Conservation (phyloP, 1,140 invertebrate genomes). For the Zaprionus lachaisei region DNA sequence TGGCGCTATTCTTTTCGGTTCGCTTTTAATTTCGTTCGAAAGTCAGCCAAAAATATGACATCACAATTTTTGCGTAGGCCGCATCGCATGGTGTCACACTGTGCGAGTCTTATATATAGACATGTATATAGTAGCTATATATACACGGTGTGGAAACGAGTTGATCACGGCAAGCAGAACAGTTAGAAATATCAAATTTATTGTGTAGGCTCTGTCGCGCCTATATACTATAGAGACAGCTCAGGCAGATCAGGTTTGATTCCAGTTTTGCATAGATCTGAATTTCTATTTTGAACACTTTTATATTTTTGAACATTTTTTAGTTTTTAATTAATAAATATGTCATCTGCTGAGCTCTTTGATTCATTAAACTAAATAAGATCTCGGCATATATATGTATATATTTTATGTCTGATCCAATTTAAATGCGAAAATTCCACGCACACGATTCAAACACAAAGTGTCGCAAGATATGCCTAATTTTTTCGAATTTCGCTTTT, state of each 20-base stretch:
- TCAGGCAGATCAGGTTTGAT: background rate
- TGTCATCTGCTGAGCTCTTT: background rate
- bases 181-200: constrained; percentile 5
- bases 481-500: constrained; percentile 22
- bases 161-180: constrained; percentile 21
- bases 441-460: constrained; percentile 41
- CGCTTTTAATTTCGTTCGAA: constrained; percentile 60
- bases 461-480: constrained; percentile 58
- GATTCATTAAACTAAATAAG: background rate
- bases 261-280: background rate
- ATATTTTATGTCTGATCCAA: background rate
- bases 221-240: background rate
- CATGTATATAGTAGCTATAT: background rate
- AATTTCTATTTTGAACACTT: background rate
- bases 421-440: constrained; percentile 28
- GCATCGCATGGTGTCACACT: constrained; percentile 29
- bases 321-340: too few relatives aligned
- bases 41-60: constrained; percentile 65
- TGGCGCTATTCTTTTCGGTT: constrained; percentile 31
- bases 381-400: background rate
- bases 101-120: constrained; percentile 23
- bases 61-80: constrained; percentile 66
- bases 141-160: background rate
- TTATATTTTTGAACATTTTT: constrained; percentile 3
- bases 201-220: background rate